Conservation (phyloP, 1,140 invertebrate species). For the Drosophila nannoptera region DNA sequence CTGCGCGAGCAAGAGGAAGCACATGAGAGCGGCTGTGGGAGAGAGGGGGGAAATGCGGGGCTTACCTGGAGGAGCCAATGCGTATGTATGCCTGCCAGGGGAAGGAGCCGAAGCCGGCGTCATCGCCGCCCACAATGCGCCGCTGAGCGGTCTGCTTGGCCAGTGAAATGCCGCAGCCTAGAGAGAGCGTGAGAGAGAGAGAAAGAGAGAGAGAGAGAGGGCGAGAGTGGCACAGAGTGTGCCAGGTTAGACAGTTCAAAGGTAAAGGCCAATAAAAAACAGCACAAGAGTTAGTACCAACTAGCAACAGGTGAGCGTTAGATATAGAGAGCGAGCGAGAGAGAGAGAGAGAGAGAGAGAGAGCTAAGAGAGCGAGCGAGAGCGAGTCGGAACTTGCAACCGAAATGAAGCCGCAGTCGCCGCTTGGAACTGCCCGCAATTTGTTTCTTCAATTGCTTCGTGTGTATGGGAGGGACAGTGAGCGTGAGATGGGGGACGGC, state of each 20-base stretch:
- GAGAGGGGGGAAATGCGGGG: not conserved
- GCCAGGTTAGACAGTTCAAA: conserved; percentile 18
- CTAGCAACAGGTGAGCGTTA: conserved; percentile 15
- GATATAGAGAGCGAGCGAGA: not conserved
- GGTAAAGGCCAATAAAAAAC: conserved; percentile 12
- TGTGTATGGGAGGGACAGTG: not conserved
- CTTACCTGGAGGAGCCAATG: conserved; percentile 88
- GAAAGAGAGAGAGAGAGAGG: not conserved
- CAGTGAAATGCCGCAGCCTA: conserved; percentile 91
- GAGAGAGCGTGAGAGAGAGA: conserved; percentile 50
- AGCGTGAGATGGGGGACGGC: not conserved
- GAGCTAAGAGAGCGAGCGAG: not conserved
- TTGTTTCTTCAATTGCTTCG: conserved; percentile 8
- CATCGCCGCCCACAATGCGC: conserved; percentile 94
- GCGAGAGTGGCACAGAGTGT: conserved; percentile 15
- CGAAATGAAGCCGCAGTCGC: conserved; percentile 18
- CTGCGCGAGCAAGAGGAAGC: conserved; percentile 81
- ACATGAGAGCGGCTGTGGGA: not conserved
- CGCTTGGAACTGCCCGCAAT: conserved; percentile 30
- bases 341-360: conserved; percentile 1
- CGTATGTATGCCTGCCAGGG: conserved; percentile 98
- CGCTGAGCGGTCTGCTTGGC: conserved; percentile 91
- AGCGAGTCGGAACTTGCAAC: conserved; percentile 11
- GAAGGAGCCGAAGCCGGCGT: conserved; percentile 95
- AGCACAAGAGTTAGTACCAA: conserved; percentile 29